These are phyloP conservation scores for Amblyteles armatorius DNA, from an alignment of 2,888 invertebrate species.

Conservation along the genomic window DNA sequence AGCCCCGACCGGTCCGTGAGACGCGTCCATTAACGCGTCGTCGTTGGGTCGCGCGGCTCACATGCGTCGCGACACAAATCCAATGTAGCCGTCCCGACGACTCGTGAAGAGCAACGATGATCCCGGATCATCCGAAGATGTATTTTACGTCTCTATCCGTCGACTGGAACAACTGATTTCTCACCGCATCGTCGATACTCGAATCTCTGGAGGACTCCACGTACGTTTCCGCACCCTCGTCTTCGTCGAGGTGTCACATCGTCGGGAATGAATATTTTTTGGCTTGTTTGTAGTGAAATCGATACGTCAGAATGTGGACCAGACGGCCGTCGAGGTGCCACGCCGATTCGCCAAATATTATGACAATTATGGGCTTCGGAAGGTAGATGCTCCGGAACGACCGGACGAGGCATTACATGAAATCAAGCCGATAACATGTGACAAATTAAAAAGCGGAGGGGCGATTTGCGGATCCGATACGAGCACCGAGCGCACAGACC, in stretches of 20 bases:
- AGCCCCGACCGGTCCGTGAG: conserved; percentile 30
- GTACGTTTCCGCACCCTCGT: conserved; percentile 19
- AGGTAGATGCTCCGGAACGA: too few species aligned
- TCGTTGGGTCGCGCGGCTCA: conserved; percentile 35
- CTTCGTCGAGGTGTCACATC: background rate
- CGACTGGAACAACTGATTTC: background rate
- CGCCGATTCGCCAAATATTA: too few species aligned
- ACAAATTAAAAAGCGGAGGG: background rate
- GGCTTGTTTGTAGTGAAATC: too few species aligned
- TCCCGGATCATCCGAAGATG: conserved; percentile 9
- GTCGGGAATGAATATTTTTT: conserved; percentile 3
- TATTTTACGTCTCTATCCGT: conserved; percentile 10
- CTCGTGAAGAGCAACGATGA: conserved; percentile 11
- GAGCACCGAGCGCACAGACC: background rate
- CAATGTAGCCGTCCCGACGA: conserved; percentile 8
- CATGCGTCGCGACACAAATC: conserved; percentile 13
- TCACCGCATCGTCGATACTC: background rate
- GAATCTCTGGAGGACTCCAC: background rate
- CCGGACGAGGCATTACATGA: background rate
- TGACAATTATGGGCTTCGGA: too few species aligned
- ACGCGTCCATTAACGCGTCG: conserved; percentile 66
- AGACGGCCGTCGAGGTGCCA: too few species aligned
- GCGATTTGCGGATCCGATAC: conserved; percentile 19
- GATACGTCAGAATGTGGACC: too few species aligned
- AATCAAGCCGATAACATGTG: background rate